Evolutionary conservation across 35 echinoderm and acorn worm species (phyloP).

Genomic region (Eucidaris tribuloides): DNA sequence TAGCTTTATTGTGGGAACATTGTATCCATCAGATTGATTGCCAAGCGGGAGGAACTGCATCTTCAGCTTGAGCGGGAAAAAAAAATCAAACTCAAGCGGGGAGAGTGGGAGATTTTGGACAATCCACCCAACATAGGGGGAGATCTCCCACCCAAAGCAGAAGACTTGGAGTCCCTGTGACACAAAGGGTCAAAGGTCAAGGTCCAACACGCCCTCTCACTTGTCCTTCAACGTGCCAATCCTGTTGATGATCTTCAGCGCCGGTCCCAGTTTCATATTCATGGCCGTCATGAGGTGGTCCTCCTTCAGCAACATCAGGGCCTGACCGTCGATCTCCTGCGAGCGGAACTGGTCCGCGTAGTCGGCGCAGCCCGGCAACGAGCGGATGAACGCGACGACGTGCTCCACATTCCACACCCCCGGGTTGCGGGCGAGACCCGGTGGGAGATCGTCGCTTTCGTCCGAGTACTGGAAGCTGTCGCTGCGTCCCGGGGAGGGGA

Average conservation of each 20-base stretch:
- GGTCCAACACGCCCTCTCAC: too few species aligned
- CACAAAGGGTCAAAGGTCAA: too few species aligned
- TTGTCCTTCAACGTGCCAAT: slow-evolving; percentile 84
- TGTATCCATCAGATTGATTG: too few species aligned
- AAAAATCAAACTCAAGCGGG: too few species aligned
- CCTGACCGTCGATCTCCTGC: slow-evolving; percentile 98
- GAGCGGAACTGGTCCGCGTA: slow-evolving; percentile 91
- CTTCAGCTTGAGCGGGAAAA: too few species aligned
- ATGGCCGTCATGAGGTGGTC: slow-evolving; percentile 97
- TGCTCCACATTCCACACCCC: slow-evolving; percentile 75
- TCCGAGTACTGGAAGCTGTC: slow-evolving; percentile 71
- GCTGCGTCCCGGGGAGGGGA: slow-evolving; percentile 49
- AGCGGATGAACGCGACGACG: slow-evolving; percentile 77
- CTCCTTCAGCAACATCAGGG: slow-evolving; percentile 91
- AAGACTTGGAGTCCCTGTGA: too few species aligned
- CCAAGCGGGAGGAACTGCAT: too few species aligned
- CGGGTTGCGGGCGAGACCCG: slow-evolving; percentile 50
- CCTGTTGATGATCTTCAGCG: slow-evolving; percentile 86
- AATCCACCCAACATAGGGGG: too few species aligned
- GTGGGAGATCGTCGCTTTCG: slow-evolving; percentile 57
- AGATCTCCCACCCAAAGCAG: too few species aligned
- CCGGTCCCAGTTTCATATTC: slow-evolving; percentile 98
- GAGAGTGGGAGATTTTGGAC: too few species aligned
- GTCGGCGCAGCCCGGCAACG: slow-evolving; percentile 78
- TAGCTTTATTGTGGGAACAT: too few species aligned